Percentiles rank a stretch among this genome's conserved stretches.
Conservation (phyloP, 2,888 invertebrate species). For the Deroplatys truncata region DNA sequence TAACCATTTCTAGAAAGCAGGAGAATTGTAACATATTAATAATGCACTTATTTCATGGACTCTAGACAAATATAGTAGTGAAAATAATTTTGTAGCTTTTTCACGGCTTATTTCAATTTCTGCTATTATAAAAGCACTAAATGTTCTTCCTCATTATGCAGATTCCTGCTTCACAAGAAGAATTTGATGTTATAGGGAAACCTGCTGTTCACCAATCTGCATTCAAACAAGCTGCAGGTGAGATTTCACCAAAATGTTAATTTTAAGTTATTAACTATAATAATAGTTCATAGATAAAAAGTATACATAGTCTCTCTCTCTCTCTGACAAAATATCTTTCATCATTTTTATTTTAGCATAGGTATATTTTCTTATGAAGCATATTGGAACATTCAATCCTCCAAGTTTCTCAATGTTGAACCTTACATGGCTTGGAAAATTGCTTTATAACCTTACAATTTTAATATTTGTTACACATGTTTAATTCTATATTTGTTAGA, state of each 20-base stretch:
- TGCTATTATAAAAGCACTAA: neutral
- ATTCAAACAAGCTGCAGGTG: constrained; percentile 74
- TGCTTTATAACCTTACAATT: too few relatives aligned
- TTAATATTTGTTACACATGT: too few relatives aligned
- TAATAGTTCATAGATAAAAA: neutral
- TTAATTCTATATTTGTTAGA: too few relatives aligned
- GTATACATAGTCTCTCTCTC: neutral
- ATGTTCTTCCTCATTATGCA: constrained; percentile 30
- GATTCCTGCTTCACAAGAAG: constrained; percentile 53
- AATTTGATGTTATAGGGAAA: constrained; percentile 71
- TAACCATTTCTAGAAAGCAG: too few relatives aligned
- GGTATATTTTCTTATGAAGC: neutral
- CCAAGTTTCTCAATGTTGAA: neutral
- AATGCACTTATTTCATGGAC: too few relatives aligned
- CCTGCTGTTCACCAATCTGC: constrained; percentile 79
- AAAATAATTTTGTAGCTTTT: too few relatives aligned
- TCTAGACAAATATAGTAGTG: too few relatives aligned
- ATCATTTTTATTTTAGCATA: neutral
- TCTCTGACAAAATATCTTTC: neutral
- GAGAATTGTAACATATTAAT: too few relatives aligned
- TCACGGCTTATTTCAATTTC: too few relatives aligned
- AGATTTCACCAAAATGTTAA: neutral
- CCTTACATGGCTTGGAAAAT: too few relatives aligned
- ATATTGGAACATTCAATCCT: neutral
- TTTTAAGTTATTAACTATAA: neutral